Evolutionary conservation across 2,113 vertebrate species (phyloP).

Genomic region (Megaleporinus macrocephalus): DNA sequence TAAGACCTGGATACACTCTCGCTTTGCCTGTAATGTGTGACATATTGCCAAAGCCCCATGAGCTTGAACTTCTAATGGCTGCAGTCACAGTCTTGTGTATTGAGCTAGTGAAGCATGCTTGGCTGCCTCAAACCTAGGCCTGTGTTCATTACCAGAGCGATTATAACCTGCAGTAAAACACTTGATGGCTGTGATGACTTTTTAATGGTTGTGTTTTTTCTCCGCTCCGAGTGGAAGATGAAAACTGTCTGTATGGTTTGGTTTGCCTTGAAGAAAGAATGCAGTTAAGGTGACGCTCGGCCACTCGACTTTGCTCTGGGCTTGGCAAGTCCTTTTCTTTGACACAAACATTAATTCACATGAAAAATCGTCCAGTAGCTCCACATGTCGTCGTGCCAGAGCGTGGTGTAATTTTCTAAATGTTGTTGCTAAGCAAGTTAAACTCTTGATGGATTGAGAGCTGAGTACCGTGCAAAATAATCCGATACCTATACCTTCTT

Average conservation of each 20-base stretch:
- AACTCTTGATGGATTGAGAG: not conserved
- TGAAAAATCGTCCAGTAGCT: not conserved
- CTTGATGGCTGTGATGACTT: constrained; percentile 52
- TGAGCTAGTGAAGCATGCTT: constrained; percentile 52
- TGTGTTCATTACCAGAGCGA: constrained; percentile 45
- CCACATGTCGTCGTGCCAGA: constrained; percentile 1
- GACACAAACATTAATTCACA: not conserved
- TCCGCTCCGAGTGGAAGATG: not conserved
- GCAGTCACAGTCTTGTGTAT: constrained; percentile 15
- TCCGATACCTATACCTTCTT: too few species aligned
- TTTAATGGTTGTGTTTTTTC: constrained; percentile 12
- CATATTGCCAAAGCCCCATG: constrained; percentile 36
- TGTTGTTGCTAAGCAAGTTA: not conserved
- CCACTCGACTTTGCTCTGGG: constrained; percentile 47
- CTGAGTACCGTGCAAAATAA: too few species aligned
- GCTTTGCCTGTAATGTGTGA: constrained; percentile 53
- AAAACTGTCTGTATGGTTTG: constrained; percentile 27
- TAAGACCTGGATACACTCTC: constrained; percentile 45
- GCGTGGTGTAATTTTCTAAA: not conserved
- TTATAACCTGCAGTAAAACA: constrained; percentile 56
- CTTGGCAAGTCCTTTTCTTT: not conserved
- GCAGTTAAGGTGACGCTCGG: constrained; percentile 16
- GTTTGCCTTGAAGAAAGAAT: constrained; percentile 32
- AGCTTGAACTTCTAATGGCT: constrained; percentile 48
- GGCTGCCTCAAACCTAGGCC: constrained; percentile 19